Evolutionary conservation across 2,113 vertebrate species (phyloP).

Genomic region (Pseudois nayaur): DNA sequence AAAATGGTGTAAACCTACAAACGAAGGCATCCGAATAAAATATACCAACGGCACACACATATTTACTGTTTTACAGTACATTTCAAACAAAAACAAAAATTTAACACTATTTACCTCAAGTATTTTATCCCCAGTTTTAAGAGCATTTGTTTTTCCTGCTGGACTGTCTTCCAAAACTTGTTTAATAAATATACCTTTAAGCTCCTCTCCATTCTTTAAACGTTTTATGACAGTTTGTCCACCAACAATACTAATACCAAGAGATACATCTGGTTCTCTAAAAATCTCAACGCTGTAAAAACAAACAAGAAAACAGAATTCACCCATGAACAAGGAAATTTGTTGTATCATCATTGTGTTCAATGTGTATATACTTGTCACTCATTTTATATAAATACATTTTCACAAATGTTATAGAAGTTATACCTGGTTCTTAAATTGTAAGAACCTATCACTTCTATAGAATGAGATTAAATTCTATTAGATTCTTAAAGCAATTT

Average conservation of each 20-base stretch:
- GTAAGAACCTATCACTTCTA: not conserved
- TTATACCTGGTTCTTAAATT: not conserved
- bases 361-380: not conserved
- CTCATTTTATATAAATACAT: not conserved
- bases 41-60: not conserved
- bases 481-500: not conserved
- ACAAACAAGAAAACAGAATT: not conserved
- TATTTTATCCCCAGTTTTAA: constrained; percentile 99
- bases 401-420: constrained; percentile 1
- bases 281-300: constrained; percentile 91
- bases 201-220: constrained; percentile 95
- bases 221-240: constrained; percentile 94
- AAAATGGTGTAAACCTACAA: not conserved
- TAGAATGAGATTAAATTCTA: not conserved
- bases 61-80: not conserved
- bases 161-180: constrained; percentile 94
- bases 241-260: constrained; percentile 99
- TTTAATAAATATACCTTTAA: constrained; percentile 98
- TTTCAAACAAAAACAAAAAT: constrained; percentile 33
- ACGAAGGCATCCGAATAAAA: not conserved
- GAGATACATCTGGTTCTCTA: constrained; percentile 86
- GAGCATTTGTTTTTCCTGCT: constrained; percentile 85
- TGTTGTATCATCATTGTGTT: not conserved
- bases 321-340: not conserved
- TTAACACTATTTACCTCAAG: constrained; percentile 87